phyloP scores from a whole-genome alignment of 2,888 invertebrate species.

The Ophion slaviceki region DNA sequence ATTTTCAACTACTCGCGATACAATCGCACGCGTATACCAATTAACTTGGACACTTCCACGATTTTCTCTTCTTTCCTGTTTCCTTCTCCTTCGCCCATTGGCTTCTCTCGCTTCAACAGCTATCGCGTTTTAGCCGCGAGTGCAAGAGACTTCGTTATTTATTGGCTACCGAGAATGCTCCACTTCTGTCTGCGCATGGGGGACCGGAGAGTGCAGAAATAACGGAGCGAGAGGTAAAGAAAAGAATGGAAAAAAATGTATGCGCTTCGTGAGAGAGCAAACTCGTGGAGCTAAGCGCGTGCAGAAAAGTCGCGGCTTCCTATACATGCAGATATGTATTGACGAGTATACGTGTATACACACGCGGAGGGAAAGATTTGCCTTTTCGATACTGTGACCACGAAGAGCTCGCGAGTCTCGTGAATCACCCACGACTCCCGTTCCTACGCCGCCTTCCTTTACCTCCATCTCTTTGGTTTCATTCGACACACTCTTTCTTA shows the following conservation, averaged over 20 bases:
- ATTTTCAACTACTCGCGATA: constrained; percentile 70
- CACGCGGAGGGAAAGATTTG: constrained; percentile 61
- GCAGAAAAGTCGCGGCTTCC: constrained; percentile 51
- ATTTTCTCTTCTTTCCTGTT: constrained; percentile 54
- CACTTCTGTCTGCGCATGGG: constrained; percentile 62
- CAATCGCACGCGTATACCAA: constrained; percentile 76
- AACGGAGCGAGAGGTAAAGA: constrained; percentile 13
- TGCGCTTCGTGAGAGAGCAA: constrained; percentile 66
- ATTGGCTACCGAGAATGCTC: constrained; percentile 60
- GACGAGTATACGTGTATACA: constrained; percentile 21
- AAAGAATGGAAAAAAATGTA: constrained; percentile 19
- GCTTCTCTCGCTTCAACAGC: constrained; percentile 38
- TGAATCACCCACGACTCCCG: constrained; percentile 60
- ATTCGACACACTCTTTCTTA: constrained; percentile 46
- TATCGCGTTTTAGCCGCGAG: constrained; percentile 51
- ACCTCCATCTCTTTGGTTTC: constrained; percentile 51
- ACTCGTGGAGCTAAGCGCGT: constrained; percentile 48
- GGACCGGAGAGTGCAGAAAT: constrained; percentile 27
- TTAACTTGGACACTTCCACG: constrained; percentile 72
- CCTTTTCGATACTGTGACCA: constrained; percentile 66
- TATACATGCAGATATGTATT: constrained; percentile 20
- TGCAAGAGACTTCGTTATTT: constrained; percentile 58
- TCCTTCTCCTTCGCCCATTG: constrained; percentile 6
- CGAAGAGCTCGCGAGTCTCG: constrained; percentile 64
- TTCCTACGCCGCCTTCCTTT: constrained; percentile 42